Evolutionary conservation across 53 echinoderm and acorn worm species (phyloP), one percentile per base, ranked within the genome.

Genomic region (Holothuria leucospilota): DNA sequence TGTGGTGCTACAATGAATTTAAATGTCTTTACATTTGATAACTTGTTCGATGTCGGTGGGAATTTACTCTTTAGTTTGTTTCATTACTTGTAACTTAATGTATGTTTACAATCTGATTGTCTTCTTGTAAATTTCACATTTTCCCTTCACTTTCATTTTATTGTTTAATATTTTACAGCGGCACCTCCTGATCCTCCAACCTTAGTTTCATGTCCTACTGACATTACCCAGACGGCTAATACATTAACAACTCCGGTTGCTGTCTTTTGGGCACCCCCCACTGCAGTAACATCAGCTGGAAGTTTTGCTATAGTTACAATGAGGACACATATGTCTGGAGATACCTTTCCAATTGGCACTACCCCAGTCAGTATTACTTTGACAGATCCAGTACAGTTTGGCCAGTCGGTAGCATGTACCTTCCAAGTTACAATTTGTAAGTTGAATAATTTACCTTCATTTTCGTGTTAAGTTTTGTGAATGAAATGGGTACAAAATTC

Each of bases 381-480:
- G 60, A 28, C 25, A 16, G 80, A 80, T 59, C 61, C 62, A 8
- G 60, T 21, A 5, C 60, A 29, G 11, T 80, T 38, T 59, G 80
- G 80, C 16, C 80, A 59, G 38, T 27, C 60, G 1, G 29, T 80
- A 2, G 11, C 27, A 38, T 80, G 80, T 25, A 61, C 6, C 34
- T 80, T 80, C 29, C 56, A 58, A 59, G 39, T 80, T 8, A 80
- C 62, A 61, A 34, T 80, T 18, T 34, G 80, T 80, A 60, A 60
- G 80, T 39, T 39, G 15, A 18, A 56, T 16, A 15, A 16, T 18
- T 2, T 46, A 46, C 2, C 11, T 46, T 46, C 46, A 46, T 4
- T 46, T 46, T 0, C 6, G 46, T 46, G 40, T n/a, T n/a, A 7
- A 2, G 46, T 46, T 46, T 8, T 46, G 8, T 46, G 11, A 46